Evolutionary conservation across 2,113 vertebrate genomes (phyloP), one percentile per base, ranked within the genome.

Genomic region (Semnopithecus entellus): DNA sequence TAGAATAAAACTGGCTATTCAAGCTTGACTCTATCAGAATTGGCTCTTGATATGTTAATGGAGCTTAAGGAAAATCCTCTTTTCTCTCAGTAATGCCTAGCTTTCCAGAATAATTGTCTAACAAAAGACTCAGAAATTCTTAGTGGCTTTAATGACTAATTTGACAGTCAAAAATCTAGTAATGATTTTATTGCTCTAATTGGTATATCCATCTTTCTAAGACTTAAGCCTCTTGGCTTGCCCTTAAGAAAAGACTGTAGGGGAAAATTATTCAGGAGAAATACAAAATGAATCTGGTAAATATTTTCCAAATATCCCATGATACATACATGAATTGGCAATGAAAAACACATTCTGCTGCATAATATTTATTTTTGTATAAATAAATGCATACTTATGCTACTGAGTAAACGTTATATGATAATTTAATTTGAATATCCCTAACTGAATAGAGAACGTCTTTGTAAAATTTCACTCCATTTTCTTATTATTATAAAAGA

Each of bases 11-110:
- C 23, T 76, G 40, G 45, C 43, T 94, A 25, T 23, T 96, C 30
- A 81, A 86, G 72, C 76, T 82, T 86, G n/a, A 55, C 52, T 94
- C 27, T 64, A 35, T 88, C 86, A 86, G 48, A 91, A 88, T n/a
- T 78, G 72, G n/a, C 72, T 97, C 59, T 97, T 97, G 76, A 96
- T 89, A 88, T 91, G 45, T 90, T 88, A 95, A 92, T 96, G 30
- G 27, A 76, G 30, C 25, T 97, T 95, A 96, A 97, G 25, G 57
- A 97, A 97, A 95, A 96, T 88, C 70, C 43, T 94, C 90, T 79
- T 92, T 20, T 86, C 16, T 86, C 38, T 82, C 86, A 76, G 25
- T 68, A 80, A 90, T 82, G 20, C 61, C 32, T 80, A 4, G 64
- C 57, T 95, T 97, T 97, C 76, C 59, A 92, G 64, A 88, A 85